Evolutionary conservation across 1,140 invertebrate species (phyloP), one percentile per base, ranked within the genome.

Genomic region (Limonius californicus): DNA sequence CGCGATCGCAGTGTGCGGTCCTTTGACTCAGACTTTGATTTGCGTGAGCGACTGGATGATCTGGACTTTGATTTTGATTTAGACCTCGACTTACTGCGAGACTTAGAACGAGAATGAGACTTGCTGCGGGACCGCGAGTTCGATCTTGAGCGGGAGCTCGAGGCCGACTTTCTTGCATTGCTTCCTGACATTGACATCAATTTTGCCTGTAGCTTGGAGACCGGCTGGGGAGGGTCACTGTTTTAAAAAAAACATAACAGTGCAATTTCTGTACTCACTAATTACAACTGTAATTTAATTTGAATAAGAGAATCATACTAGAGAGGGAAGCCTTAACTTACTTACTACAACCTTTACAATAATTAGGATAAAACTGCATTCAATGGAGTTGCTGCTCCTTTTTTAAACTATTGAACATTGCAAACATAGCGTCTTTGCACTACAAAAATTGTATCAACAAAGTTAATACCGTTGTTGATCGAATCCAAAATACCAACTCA

Each of bases 201-300:
- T 67, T 84, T 84, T 0, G 83, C 83, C 74, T 84, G 83, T 0
- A 84, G 73, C 68, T 82, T 77, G 1, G 82, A 84, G 54, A 85
- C 81, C 7, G 80, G 78, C 9, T 81, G 81, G 11, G 61, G 57
- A 50, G 65, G 32, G 47, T 68, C 66, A 42, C 65, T 67, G 57
- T 23, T 42, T 32, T 62, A 67, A 59, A 27, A 19, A 6, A 57
- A 16, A 30, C n/a, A n/a, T n/a, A n/a, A n/a, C n/a, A n/a, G n/a
- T n/a, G n/a, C n/a, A n/a, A n/a, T n/a, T n/a, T n/a, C n/a, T n/a
- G n/a, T n/a, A n/a, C n/a, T n/a, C n/a, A n/a, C n/a, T n/a, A n/a
- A n/a, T n/a, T n/a, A n/a, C n/a, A n/a, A n/a, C n/a, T n/a, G n/a
- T n/a, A n/a, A n/a, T n/a, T n/a, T n/a, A n/a, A n/a, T n/a, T n/a